These are phyloP conservation scores for Oryzias celebensis DNA, from an alignment of 2,113 vertebrate species.

Conservation along the genomic window DNA sequence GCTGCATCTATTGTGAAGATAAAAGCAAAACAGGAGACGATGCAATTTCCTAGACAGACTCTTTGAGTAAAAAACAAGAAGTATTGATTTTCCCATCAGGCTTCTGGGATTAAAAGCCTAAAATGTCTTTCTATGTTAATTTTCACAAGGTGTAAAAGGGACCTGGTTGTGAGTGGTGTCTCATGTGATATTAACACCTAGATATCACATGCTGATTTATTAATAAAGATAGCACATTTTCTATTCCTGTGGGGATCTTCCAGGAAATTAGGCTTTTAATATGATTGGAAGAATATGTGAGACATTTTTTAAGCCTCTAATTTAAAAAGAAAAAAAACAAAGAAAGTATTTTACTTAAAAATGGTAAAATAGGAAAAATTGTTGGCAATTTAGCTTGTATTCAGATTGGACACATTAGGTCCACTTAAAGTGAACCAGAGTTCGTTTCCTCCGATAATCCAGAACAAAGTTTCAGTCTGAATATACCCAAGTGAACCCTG, in stretches of 20 bases:
- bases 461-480: too few species aligned
- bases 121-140: constrained; percentile 47
- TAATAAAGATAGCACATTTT: constrained; percentile 23
- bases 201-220: constrained; percentile 47
- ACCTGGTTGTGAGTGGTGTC: constrained; percentile 29
- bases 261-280: too few species aligned
- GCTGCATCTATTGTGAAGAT: constrained; percentile 1
- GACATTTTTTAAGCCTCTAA: not conserved
- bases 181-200: constrained; percentile 43
- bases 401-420: too few species aligned
- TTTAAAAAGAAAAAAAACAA: too few species aligned
- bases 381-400: too few species aligned
- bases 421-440: too few species aligned
- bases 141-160: constrained; percentile 31
- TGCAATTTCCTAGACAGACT: constrained; percentile 6
- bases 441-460: too few species aligned
- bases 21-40: constrained; percentile 1
- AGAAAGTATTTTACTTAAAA: too few species aligned
- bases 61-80: constrained; percentile 26
- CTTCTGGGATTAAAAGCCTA: constrained; percentile 37
- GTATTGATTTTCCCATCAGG: constrained; percentile 49
- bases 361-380: too few species aligned
- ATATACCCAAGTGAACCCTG: too few species aligned
- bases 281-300: too few species aligned
- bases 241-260: constrained; percentile 6